Evolutionary conservation across 1,140 invertebrate genomes (phyloP).

Genomic region (Charaxes varanes): DNA sequence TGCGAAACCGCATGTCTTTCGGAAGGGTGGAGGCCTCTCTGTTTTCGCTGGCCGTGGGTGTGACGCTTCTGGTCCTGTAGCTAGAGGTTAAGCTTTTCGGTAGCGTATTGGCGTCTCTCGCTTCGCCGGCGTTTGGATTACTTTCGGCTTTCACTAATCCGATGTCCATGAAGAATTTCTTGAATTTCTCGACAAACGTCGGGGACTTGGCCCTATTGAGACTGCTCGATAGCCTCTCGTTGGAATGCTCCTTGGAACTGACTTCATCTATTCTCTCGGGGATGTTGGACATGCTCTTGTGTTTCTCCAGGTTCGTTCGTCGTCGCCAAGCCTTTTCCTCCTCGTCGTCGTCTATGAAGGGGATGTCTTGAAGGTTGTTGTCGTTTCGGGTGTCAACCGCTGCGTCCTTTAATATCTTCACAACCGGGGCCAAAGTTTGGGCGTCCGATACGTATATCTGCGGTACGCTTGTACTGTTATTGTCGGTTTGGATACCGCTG

Average conservation of each 20-base stretch:
- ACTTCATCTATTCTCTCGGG: slow-evolving; percentile 56
- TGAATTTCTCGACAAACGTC: slow-evolving; percentile 64
- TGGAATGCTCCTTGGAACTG: slow-evolving; percentile 42
- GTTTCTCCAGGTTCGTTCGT: slow-evolving; percentile 45
- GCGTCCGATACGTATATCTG: slow-evolving; percentile 54
- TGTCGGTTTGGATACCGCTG: slow-evolving; percentile 65
- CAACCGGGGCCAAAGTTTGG: slow-evolving; percentile 26
- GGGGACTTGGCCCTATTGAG: slow-evolving; percentile 60
- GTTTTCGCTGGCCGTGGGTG: slow-evolving; percentile 31
- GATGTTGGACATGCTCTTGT: slow-evolving; percentile 63
- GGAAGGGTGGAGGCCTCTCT: slow-evolving; percentile 56
- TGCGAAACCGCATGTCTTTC: slow-evolving; percentile 64
- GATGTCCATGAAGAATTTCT: slow-evolving; percentile 62
- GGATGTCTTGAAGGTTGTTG: slow-evolving; percentile 63
- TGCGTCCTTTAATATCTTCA: slow-evolving; percentile 52
- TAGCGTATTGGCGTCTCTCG: slow-evolving; percentile 36
- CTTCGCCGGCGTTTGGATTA: slow-evolving; percentile 14
- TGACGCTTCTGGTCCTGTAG: slow-evolving; percentile 44
- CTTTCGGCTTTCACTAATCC: slow-evolving; percentile 50
- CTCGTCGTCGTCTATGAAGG: slow-evolving; percentile 64
- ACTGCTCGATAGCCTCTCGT: slow-evolving; percentile 49
- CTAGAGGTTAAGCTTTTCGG: slow-evolving; percentile 53
- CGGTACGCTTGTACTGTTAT: slow-evolving; percentile 57
- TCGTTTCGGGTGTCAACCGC: slow-evolving; percentile 62
- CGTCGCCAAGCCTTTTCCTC: slow-evolving; percentile 38